phyloP scores from a whole-genome alignment of 1,140 invertebrate genomes.

The Drosophila sp. region DNA sequence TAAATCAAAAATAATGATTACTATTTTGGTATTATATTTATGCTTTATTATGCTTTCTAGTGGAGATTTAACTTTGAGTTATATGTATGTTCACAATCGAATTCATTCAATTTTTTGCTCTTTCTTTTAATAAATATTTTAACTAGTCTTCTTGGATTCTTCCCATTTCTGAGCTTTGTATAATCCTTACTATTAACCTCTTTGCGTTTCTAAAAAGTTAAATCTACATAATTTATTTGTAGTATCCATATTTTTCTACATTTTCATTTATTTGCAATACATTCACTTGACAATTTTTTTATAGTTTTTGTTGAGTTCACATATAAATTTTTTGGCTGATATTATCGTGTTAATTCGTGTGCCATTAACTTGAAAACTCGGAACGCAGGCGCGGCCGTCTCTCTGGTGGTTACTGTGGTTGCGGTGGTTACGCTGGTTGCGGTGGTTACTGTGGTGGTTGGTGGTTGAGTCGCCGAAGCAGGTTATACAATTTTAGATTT shows the following conservation, averaged over 20 bases:
- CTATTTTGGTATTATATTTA: too few relatives aligned
- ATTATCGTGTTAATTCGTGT: conserved; percentile 19
- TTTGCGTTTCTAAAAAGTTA: not conserved
- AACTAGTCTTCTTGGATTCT: too few relatives aligned
- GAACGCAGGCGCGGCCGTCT: conserved; percentile 7
- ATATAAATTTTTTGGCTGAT: conserved; percentile 4
- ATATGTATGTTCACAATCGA: too few relatives aligned
- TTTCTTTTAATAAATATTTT: too few relatives aligned
- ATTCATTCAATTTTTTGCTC: too few relatives aligned
- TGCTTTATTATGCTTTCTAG: too few relatives aligned
- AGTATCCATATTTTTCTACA: not conserved
- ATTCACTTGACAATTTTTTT: conserved; percentile 10
- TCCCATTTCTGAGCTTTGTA: too few relatives aligned
- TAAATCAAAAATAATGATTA: too few relatives aligned
- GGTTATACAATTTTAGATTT: conserved; percentile 79
- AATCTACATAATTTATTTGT: not conserved
- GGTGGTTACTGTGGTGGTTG: conserved; percentile 1
- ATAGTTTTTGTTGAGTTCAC: conserved; percentile 5
- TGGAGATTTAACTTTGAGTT: too few relatives aligned
- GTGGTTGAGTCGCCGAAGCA: conserved; percentile 43
- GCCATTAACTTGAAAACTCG: not conserved
- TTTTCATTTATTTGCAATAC: not conserved
- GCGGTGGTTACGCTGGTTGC: conserved; percentile 7
- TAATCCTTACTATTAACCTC: too few relatives aligned
- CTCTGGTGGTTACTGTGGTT: conserved; percentile 11